Base-by-base conservation (phyloP, 2,888 invertebrate genomes). In the Drosophila phalerata region DNA sequence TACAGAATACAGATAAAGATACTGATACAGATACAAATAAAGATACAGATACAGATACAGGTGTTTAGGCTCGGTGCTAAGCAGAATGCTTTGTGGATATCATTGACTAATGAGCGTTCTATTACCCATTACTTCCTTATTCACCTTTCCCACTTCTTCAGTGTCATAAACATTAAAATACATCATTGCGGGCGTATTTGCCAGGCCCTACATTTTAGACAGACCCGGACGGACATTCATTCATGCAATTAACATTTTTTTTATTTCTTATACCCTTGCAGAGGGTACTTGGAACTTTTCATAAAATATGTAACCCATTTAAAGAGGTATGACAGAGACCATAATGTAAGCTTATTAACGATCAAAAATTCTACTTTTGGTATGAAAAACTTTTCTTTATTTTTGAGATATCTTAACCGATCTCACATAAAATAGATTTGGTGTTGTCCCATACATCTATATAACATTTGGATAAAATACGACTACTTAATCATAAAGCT, bases 91-190 rank as follows among this genome's bases (percentile, higher is more conserved):
- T 58, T 53, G 57, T 65, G 69, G 68, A 87, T 84, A 87, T 84
- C 84, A 82, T 68, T 88, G 80, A 67, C 88, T 88, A 85, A 85
- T 85, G 88, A 85, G 85, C 72, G 43, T 53, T 66, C 64, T 58
- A 55, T 58, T 52, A 53, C 15, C 60, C 60, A 42, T 45, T 15
- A 38, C 56, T 67, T 62, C 68, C 60, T 66, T 53, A 45, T 56
- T 25, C 43, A 19, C 49, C 30, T 15, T 45, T 48, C 47, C 61
- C 48, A 8, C 25, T 15, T 19, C 25, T 17, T 17, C 25, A 22
- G 60, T 71, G 70, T 72, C 79, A 72, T 75, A 80, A 68, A 70
- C 69, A 76, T 73, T 70, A 68, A 73, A 68, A 62, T 73, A 68
- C 67, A 67, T 74, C 69, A 74, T 73, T 60, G 78, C 69, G 68